Percentiles rank a stretch among this genome's conserved stretches.
phyloP scores from a whole-genome alignment of 2,113 vertebrate genomes.

The Pionites leucogaster region DNA sequence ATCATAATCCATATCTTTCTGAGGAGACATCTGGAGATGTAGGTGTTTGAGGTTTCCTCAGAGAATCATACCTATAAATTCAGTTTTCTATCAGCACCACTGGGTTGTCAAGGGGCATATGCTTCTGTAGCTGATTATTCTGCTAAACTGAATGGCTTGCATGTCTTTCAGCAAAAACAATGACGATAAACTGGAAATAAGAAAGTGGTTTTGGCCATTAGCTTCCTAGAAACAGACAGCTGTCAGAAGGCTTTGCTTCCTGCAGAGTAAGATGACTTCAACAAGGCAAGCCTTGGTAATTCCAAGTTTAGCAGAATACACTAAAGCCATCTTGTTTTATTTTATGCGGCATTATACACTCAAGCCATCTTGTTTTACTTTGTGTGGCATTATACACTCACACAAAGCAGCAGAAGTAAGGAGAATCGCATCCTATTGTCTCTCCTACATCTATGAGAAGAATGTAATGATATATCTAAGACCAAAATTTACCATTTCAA shows the following conservation, averaged over 20 bases:
- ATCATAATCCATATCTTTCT: not conserved
- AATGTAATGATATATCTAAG: not conserved
- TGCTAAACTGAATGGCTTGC: not conserved
- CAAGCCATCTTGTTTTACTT: not conserved
- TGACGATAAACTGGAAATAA: not conserved
- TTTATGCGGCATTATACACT: not conserved
- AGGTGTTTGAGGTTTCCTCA: not conserved
- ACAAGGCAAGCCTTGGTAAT: not conserved
- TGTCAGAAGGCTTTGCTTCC: slow-evolving; percentile 5
- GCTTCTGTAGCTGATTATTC: not conserved
- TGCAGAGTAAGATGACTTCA: not conserved
- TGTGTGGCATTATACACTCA: not conserved
- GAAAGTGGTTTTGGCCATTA: not conserved
- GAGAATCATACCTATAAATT: not conserved
- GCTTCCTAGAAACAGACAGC: not conserved
- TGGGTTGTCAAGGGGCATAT: not conserved
- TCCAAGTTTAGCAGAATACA: not conserved
- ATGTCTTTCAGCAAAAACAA: not conserved
- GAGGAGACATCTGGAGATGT: not conserved
- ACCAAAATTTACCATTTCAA: not conserved
- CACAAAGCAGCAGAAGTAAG: not conserved
- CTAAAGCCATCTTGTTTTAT: not conserved
- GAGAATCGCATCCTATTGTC: not conserved
- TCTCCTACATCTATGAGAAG: not conserved
- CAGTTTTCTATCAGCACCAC: not conserved